phyloP scores from a whole-genome alignment of 1,140 invertebrate genomes.

The Sitobion miscanthi region DNA sequence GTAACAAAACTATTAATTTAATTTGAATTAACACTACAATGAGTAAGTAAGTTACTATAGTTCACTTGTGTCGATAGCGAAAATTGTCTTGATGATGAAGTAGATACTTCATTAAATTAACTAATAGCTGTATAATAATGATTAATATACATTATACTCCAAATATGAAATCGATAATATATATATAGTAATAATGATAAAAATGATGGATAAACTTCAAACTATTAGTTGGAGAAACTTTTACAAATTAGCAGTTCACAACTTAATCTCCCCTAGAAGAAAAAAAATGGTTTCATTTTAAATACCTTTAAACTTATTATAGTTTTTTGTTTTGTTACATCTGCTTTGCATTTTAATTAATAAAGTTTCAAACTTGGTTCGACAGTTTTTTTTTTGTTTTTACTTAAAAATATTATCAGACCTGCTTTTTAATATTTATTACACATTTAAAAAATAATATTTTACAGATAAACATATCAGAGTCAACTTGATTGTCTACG shows the following conservation, averaged over 20 bases:
- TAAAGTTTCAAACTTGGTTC: constrained; percentile 14
- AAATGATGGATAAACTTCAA: constrained; percentile 16
- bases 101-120: neutral
- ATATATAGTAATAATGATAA: neutral
- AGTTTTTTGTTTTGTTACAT: constrained; percentile 3
- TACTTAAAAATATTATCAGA: neutral
- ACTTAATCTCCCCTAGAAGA: neutral
- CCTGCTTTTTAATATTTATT: neutral
- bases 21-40: neutral
- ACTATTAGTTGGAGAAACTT: neutral
- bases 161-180: constrained; percentile 4
- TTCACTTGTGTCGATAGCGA: neutral
- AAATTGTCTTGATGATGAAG: neutral
- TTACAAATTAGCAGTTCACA: constrained; percentile 37
- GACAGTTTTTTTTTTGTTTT: constrained; percentile 21
- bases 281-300: constrained; percentile 1
- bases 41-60: neutral
- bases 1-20: neutral
- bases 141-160: neutral
- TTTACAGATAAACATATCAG: neutral
- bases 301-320: neutral
- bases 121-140: neutral
- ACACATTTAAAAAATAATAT: neutral
- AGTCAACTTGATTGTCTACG: neutral
- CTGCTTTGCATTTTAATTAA: constrained; percentile 36